Percentiles rank a stretch among this genome's conserved stretches.
phyloP scores from a whole-genome alignment of 2,888 invertebrate genomes.

The Lypha dubia region DNA sequence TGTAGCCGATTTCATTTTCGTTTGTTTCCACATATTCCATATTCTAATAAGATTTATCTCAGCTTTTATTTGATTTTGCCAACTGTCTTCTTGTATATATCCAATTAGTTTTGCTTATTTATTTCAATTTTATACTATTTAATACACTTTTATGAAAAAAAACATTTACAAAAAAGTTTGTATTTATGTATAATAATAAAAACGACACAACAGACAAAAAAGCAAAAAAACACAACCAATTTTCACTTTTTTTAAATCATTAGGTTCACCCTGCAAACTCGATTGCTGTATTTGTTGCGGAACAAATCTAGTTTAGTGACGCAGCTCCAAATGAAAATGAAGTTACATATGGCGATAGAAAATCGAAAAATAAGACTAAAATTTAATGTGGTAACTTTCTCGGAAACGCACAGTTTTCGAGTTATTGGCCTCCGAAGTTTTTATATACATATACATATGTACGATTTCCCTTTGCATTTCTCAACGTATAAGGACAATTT shows the following conservation, averaged over 20 bases:
- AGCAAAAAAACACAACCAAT: conserved; percentile 36
- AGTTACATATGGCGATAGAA: no score
- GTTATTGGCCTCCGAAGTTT: no score
- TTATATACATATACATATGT: no score
- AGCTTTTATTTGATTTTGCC: not conserved
- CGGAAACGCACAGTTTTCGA: no score
- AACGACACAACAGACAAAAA: not conserved
- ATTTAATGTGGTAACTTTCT: no score
- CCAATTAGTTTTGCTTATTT: conserved; percentile 15
- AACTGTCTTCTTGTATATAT: not conserved
- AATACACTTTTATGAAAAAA: not conserved
- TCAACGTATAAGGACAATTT: no score
- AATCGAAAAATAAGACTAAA: no score
- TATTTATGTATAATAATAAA: conserved; percentile 1
- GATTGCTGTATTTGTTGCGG: conserved; percentile 35
- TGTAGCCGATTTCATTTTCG: conserved; percentile 8
- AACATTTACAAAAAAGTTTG: conserved; percentile 12
- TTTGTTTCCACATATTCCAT: conserved; percentile 45
- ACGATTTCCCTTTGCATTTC: no score
- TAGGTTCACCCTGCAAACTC: conserved; percentile 46
- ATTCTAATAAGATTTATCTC: conserved; percentile 1
- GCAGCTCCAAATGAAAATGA: conserved; percentile 6
- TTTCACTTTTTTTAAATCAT: conserved; percentile 66
- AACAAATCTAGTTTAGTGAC: no score
- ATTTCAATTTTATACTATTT: not conserved